Evolutionary conservation across 2,113 vertebrate genomes (phyloP).

Genomic region (Sitta europaea): DNA sequence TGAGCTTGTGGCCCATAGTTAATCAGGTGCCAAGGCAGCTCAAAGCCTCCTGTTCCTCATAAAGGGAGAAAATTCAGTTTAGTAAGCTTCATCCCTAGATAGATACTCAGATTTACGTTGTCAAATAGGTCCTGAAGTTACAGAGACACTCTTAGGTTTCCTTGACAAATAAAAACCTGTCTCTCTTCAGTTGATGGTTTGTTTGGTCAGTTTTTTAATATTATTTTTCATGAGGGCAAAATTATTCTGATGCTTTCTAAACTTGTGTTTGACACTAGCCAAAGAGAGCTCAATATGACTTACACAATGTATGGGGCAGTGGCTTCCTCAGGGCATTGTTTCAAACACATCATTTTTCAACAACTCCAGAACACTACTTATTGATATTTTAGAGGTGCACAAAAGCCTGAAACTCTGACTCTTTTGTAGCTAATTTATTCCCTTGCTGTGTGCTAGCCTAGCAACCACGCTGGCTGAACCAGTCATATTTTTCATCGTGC

Average conservation of each 20-base stretch:
- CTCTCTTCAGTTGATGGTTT: not conserved
- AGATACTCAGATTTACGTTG: not conserved
- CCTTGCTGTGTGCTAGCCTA: constrained; percentile 8
- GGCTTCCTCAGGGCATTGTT: constrained; percentile 7
- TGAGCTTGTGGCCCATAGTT: not conserved
- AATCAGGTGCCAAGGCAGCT: not conserved
- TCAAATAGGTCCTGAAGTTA: not conserved
- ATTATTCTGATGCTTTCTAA: constrained; percentile 16
- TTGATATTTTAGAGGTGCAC: constrained; percentile 50
- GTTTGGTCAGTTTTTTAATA: not conserved
- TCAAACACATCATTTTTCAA: constrained; percentile 33
- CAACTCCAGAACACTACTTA: constrained; percentile 5
- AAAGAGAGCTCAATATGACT: not conserved
- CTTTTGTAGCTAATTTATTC: constrained; percentile 61
- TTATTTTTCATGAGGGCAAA: not conserved
- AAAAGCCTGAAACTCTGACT: constrained; percentile 14
- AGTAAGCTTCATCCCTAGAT: not conserved
- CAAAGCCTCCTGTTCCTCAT: not conserved
- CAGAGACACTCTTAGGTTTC: not conserved
- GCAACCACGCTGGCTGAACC: constrained; percentile 1
- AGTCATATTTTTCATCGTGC: not conserved
- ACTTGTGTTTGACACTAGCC: not conserved
- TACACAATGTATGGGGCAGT: not conserved
- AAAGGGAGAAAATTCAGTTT: not conserved
- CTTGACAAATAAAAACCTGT: not conserved